Evolutionary conservation across 2,888 invertebrate species (phyloP), one percentile per base, ranked within the genome.

Genomic region (Drosophila putrida): DNA sequence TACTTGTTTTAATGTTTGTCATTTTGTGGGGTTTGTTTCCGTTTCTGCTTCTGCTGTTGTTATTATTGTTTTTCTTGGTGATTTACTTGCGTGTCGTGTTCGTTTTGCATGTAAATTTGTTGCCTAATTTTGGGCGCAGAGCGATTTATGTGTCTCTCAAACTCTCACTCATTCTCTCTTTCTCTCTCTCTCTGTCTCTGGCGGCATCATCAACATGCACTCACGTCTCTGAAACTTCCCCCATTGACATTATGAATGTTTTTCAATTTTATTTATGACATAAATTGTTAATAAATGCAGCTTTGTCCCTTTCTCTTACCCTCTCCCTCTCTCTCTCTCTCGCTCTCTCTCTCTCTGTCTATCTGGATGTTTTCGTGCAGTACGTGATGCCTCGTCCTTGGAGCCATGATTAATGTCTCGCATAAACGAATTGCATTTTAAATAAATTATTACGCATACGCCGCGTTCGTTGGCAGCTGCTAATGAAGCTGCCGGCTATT

Each of bases 231-330:
- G 15, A 13, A 58, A 39, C 28, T 49, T 59, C 64, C 13, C 59
- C 43, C 77, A 77, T 79, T 84, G 79, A 81, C 77, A 79, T 80
- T 78, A 85, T 85, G 78, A 82, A 85, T 85, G 85, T 67, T 82
- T 85, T 85, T 82, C 82, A 85, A 82, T 82, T 85, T 85, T 80
- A 80, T 78, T 82, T 86, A 77, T 80, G 86, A 78, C 82, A 76
- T 59, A 86, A 84, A 84, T 84, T 88, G 84, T 88, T 88, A 83
- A 83, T 86, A 88, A 87, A 82, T 88, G 80, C 85, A 71, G 72
- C 49, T 55, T 43, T 20, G n/a, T 4, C 4, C 10, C 9, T 53
- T 35, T 41, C 13, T 5, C 54, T n/a, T 15, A 6, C n/a, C 6
- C 39, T 33, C 8, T 4, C 4, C 10, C 9, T 8, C 4, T 6